Evolutionary conservation across 2,113 vertebrate genomes (phyloP), one percentile per base, ranked within the genome.

Genomic region (Phyllostomus discolor): DNA sequence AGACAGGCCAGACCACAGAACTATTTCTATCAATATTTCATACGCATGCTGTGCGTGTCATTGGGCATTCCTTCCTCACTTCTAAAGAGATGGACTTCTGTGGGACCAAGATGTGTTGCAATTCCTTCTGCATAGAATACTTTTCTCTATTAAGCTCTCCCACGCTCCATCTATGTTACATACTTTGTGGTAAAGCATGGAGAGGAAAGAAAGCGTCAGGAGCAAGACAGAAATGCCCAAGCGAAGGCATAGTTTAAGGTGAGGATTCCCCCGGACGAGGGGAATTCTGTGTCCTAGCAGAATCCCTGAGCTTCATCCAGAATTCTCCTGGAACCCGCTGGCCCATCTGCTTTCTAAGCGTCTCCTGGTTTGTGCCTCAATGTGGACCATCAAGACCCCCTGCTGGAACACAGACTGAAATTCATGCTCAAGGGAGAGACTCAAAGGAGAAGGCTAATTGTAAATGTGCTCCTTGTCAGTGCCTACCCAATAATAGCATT

Each of bases 1-100:
- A n/a, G 17, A 4, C 11, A 0, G 6, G 26, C 11, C 33, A 50
- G 31, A 48, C 2, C 2, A 2, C 28, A 20, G 5, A 20, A 2
- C 20, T 66, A 16, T 59, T 64, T 70, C 33, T 64, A n/a, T 14
- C 62, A 15, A 64, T 64, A 31, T 33, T 26, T 28, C 28, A 62
- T 26, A 2, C 11, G 17, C 0, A 38, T 16, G 33, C 48, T n/a
- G 1, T 41, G 4, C 4, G 26, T 83, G 78, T 82, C 9, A 33
- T 1, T 33, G 4, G 33, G 6, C 26, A 26, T 54, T 28, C 72
- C 14, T 79, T 85, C 24, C 50, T 70, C n/a, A 70, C 7, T 62
- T 85, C 76, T 78, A 52, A 76, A 69, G 38, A 73, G 52, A 35
- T 86, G 4, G 84, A 78, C 3, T 52, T 86, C 75, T 33, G 54